Evolutionary conservation across 2,797 vertebrate genomes (phyloP).

Genomic region (Amphiprion clarkii): DNA sequence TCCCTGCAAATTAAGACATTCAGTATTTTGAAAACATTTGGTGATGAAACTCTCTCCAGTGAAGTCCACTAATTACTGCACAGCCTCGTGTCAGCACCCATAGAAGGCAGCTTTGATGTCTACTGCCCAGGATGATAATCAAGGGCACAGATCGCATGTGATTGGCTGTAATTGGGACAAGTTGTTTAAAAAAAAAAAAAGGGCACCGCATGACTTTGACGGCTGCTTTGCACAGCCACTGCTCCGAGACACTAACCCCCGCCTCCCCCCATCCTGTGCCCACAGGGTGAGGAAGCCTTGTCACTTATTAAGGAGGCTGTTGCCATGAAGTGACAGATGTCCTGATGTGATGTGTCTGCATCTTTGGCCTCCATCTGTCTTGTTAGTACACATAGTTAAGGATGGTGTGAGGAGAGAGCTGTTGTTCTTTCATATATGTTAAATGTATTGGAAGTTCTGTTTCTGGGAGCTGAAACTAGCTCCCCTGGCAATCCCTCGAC

Average conservation of each 20-base stretch:
- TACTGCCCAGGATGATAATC: slow-evolving; percentile 70
- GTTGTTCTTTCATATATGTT: slow-evolving; percentile 94
- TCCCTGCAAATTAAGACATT: slow-evolving; percentile 76
- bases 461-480: slow-evolving; percentile 68
- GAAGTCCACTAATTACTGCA: slow-evolving; percentile 80
- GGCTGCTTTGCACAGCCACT: slow-evolving; percentile 71
- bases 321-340: slow-evolving; percentile 96
- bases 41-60: slow-evolving; percentile 77
- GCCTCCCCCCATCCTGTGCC: slow-evolving; percentile 63
- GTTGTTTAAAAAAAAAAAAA: slow-evolving; percentile 74
- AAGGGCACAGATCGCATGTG: slow-evolving; percentile 72
- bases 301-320: slow-evolving; percentile 92
- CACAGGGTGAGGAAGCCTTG: slow-evolving; percentile 87
- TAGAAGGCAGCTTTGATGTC: slow-evolving; percentile 79
- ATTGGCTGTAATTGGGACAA: slow-evolving; percentile 86
- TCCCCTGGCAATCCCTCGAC: slow-evolving; percentile 84
- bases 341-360: slow-evolving; percentile 92
- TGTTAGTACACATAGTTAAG: slow-evolving; percentile 89
- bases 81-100: slow-evolving; percentile 68
- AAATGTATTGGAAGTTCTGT: slow-evolving; percentile 90
- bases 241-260: slow-evolving; percentile 60
- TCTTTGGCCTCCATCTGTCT: slow-evolving; percentile 87
- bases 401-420: slow-evolving; percentile 85
- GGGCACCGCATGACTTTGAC: slow-evolving; percentile 82
- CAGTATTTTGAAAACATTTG: slow-evolving; percentile 84